phyloP scores from a whole-genome alignment of 2,888 invertebrate genomes.

The Notocelia uddmanniana region DNA sequence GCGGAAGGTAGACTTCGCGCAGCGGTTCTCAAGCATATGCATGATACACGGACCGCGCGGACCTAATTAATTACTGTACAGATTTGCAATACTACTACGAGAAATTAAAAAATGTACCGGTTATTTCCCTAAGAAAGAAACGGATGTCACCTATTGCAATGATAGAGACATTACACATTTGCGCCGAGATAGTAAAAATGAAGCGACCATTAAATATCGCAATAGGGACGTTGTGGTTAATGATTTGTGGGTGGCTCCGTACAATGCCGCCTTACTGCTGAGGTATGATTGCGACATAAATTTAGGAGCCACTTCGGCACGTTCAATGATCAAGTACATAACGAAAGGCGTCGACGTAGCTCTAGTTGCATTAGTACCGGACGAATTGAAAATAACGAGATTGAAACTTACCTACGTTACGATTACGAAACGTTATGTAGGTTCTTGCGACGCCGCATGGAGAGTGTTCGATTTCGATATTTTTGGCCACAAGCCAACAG shows the following conservation, averaged over 20 bases:
- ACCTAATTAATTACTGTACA: too few species aligned
- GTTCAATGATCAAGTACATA: slow-evolving; percentile 14
- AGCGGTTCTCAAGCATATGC: not conserved
- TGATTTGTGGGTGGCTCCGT: too few species aligned
- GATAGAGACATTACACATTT: too few species aligned
- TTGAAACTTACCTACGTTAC: not conserved
- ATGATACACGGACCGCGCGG: slow-evolving; percentile 18
- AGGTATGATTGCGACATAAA: too few species aligned
- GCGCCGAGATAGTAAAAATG: too few species aligned
- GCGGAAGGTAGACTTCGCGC: not conserved
- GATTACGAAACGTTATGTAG: slow-evolving; percentile 12
- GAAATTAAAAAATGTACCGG: too few species aligned
- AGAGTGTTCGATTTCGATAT: not conserved
- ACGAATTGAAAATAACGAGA: not conserved
- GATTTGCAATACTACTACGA: too few species aligned
- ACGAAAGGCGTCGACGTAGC: not conserved
- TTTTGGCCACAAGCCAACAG: not conserved
- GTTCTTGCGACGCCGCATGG: slow-evolving; percentile 11
- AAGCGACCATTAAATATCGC: slow-evolving; percentile 2
- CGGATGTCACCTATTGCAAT: too few species aligned
- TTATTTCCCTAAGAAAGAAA: too few species aligned
- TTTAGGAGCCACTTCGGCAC: too few species aligned
- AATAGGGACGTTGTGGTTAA: not conserved
- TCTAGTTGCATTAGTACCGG: slow-evolving; percentile 6
- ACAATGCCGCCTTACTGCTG: too few species aligned